Evolutionary conservation across 2,113 vertebrate species (phyloP).

Genomic region (Heterocephalus glaber): DNA sequence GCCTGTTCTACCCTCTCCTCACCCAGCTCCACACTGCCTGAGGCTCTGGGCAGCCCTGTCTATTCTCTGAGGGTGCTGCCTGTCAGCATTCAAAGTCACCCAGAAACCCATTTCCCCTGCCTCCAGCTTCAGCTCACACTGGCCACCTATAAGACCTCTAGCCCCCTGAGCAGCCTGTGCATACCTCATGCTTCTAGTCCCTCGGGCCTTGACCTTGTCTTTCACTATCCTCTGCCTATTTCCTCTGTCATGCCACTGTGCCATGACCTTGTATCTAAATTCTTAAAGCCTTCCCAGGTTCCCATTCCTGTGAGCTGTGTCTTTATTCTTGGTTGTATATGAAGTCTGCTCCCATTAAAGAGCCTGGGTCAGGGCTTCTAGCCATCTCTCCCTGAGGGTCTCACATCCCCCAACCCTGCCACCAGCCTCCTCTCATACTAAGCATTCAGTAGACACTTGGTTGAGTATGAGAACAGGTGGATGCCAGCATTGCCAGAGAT

Average conservation of each 20-base stretch:
- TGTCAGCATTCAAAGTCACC: not conserved
- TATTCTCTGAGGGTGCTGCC: not conserved
- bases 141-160: not conserved
- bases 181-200: not conserved
- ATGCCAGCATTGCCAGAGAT: not conserved
- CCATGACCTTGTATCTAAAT: not conserved
- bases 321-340: not conserved
- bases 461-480: not conserved
- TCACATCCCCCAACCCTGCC: not conserved
- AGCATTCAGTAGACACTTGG: not conserved
- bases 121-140: not conserved
- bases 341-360: not conserved
- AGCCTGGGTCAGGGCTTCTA: not conserved
- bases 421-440: not conserved
- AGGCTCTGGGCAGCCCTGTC: not conserved
- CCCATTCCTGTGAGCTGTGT: not conserved
- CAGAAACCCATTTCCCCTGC: not conserved
- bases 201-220: not conserved
- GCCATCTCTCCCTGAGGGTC: not conserved
- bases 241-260: not conserved
- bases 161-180: not conserved
- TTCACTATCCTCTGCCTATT: not conserved
- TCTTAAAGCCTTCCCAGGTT: not conserved
- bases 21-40: constrained; percentile 13
- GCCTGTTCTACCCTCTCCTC: not conserved